Evolutionary conservation across 2,888 invertebrate species (phyloP).

Genomic region (Cantharis nigra): DNA sequence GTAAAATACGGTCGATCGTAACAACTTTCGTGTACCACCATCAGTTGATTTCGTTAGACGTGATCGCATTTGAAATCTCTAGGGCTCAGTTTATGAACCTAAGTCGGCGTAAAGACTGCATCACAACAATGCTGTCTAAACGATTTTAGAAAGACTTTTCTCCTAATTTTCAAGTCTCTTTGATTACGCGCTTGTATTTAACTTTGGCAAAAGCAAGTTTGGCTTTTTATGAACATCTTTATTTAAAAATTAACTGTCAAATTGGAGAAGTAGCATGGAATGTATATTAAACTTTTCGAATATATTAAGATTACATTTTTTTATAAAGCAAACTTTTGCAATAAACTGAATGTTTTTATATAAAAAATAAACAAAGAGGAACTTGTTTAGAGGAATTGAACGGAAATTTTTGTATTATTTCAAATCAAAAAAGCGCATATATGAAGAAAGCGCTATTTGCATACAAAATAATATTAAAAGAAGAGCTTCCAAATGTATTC

Average conservation of each 20-base stretch:
- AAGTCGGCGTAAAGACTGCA: conserved; percentile 44
- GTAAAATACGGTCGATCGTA: conserved; percentile 43
- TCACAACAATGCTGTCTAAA: conserved; percentile 43
- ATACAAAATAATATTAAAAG: conserved; percentile 29
- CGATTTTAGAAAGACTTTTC: conserved; percentile 40
- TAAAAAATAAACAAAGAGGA: neutral
- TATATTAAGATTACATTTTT: neutral
- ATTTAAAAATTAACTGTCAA: neutral
- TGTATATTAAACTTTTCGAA: neutral
- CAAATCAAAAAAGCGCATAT: conserved; percentile 16
- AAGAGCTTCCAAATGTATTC: conserved; percentile 25
- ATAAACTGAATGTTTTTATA: conserved; percentile 6
- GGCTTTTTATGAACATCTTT: neutral
- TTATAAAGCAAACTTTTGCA: conserved; percentile 5
- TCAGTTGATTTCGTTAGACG: conserved; percentile 46
- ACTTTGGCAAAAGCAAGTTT: neutral
- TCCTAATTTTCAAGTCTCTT: conserved; percentile 30
- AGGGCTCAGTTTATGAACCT: conserved; percentile 46
- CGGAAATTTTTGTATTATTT: conserved; percentile 14
- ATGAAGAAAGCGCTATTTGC: conserved; percentile 22
- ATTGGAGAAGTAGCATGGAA: neutral
- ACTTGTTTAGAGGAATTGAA: neutral
- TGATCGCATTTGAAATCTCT: conserved; percentile 47
- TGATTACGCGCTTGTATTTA: conserved; percentile 16
- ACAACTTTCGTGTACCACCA: conserved; percentile 38